Base-by-base conservation (phyloP, 2,888 invertebrate genomes). In the Orthosia gracilis region DNA sequence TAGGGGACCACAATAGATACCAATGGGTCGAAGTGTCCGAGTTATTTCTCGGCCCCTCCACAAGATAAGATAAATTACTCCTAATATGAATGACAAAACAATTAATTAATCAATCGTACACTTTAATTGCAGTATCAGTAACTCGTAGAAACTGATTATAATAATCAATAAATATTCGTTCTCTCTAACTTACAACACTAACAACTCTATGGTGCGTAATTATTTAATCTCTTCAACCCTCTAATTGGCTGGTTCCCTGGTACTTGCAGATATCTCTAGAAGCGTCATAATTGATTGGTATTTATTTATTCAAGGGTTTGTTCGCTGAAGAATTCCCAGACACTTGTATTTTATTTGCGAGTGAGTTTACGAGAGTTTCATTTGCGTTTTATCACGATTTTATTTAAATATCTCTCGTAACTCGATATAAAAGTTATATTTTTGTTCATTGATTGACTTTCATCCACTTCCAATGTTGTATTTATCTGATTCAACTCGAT, bases 81-180 rank as follows among this genome's bases (percentile, higher is more conserved):
- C 5, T 23, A 13, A 31, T 31, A 7, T 31, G n/a, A 49, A 15
- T n/a, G n/a, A 54, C 23, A 72, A 40, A 52, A 13, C n/a, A 18
- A 61, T 68, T 55, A 69, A 62, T 62, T 17, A 66, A 73, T 15
- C 61, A 66, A 73, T 15, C 61, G 12, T 50, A 1, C n/a, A 54
- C 45, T 55, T 62, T 57, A 69, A 62, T 65, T 4, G 31, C 49
- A 45, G 26, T 21, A 64, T 61, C 23, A 65, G 61, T 62, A 54
- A 66, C 18, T 31, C 26, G 23, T 64, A 55, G 11, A 21, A 26
- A 55, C 18, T 21, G 59, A 26, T 26, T 26, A 55, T 62, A 55
- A 69, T 72, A 71, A 69, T 79, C 40, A 40, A 40, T 40, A 9
- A 40, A 78, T 66, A 73, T 72, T 69, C 50, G 12, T 69, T 76